Conservation (phyloP, 1,140 invertebrate genomes). For the Odontomachus brunneus region DNA sequence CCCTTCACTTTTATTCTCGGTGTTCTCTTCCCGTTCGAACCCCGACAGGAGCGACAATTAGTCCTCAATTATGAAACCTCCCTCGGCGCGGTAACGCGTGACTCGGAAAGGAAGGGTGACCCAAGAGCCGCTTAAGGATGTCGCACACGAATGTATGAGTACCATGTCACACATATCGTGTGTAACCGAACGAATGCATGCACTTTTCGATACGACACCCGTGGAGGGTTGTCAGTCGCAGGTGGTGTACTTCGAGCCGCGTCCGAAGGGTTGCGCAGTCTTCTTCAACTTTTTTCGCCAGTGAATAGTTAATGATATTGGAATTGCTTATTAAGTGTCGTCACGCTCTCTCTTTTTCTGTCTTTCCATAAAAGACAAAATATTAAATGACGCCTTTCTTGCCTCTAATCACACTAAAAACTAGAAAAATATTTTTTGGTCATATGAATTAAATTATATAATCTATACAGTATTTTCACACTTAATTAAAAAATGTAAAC, state of each 20-base stretch:
- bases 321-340: background rate
- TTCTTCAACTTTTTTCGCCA: constrained; percentile 16
- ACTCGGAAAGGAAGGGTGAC: constrained; percentile 68
- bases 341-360: background rate
- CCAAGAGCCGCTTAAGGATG: constrained; percentile 59
- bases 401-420: too few relatives aligned
- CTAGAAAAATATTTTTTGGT: too few relatives aligned
- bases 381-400: too few relatives aligned
- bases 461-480: too few relatives aligned
- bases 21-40: constrained; percentile 44
- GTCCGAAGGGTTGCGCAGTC: background rate
- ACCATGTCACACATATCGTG: background rate
- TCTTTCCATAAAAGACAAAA: too few relatives aligned
- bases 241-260: background rate
- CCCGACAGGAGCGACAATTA: constrained; percentile 64
- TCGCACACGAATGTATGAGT: background rate
- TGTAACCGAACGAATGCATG: constrained; percentile 66
- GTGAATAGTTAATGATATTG: constrained; percentile 23
- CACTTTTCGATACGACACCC: constrained; percentile 65
- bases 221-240: constrained; percentile 60
- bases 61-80: constrained; percentile 74
- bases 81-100: constrained; percentile 66
- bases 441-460: too few relatives aligned
- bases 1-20: constrained; percentile 56
- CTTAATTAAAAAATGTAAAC: too few relatives aligned